A percentile compares a stretch with the other conserved stretches of the same genome.
These are phyloP conservation scores for Nymphalis polychloros DNA, from an alignment of 2,888 invertebrate genomes.

Conservation along the genomic window DNA sequence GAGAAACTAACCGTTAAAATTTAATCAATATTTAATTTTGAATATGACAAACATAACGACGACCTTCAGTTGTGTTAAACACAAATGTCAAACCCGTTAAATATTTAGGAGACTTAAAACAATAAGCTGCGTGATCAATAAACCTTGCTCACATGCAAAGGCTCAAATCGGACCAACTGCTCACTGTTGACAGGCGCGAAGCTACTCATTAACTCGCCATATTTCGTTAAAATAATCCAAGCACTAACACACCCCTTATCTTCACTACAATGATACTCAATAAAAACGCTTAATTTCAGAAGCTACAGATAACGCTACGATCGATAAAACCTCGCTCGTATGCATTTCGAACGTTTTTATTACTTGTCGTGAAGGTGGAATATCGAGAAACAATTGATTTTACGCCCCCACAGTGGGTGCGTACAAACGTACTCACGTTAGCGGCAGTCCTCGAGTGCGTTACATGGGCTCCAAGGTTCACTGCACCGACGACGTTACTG, in stretches of 20 bases:
- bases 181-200: conserved; percentile 53
- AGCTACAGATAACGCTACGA: conserved; percentile 57
- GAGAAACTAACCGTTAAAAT: conserved; percentile 29
- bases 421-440: conserved; percentile 61
- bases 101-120: conserved; percentile 12
- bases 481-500: conserved; percentile 55
- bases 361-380: conserved; percentile 27
- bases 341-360: conserved; percentile 25
- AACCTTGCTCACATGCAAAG: conserved; percentile 43
- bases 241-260: conserved; percentile 29
- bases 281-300: conserved; percentile 49
- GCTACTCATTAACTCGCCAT: conserved; percentile 20
- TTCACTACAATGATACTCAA: conserved; percentile 30
- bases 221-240: conserved; percentile 19
- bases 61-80: conserved; percentile 22
- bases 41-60: conserved; percentile 27
- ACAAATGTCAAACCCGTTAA: conserved; percentile 12
- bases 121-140: conserved; percentile 56
- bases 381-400: conserved; percentile 39
- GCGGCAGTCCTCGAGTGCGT: conserved; percentile 53
- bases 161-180: conserved; percentile 30
- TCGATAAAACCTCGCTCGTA: conserved; percentile 59
- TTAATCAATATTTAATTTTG: conserved; percentile 38
- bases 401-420: conserved; percentile 30
- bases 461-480: conserved; percentile 66